Evolutionary conservation across 1,140 invertebrate genomes (phyloP).

Genomic region (Monomorium pharaonis): DNA sequence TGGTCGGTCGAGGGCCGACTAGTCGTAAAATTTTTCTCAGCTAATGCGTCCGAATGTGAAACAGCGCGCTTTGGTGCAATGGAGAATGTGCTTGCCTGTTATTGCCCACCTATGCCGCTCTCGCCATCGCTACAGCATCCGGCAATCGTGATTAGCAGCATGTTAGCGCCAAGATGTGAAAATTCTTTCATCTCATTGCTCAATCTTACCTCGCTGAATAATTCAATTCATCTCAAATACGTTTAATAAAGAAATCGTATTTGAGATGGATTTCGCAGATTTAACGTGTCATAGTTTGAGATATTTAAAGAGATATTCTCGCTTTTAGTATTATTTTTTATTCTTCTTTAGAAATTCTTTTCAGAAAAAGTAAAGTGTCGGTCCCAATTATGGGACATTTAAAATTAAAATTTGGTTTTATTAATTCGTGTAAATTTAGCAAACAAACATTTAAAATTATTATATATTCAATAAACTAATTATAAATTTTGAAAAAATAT

Average conservation of each 20-base stretch:
- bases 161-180: background rate
- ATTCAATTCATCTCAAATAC: background rate
- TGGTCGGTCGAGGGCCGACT: slow-evolving; percentile 56
- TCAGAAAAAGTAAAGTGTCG: too few species aligned
- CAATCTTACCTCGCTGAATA: background rate
- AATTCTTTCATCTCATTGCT: background rate
- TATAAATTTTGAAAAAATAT: too few species aligned
- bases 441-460: too few species aligned
- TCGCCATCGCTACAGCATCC: slow-evolving; percentile 20
- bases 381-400: too few species aligned
- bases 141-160: background rate
- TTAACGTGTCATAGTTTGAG: background rate
- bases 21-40: slow-evolving; percentile 57
- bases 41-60: slow-evolving; percentile 56
- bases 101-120: background rate
- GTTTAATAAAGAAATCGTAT: background rate
- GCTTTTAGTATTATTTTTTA: too few species aligned
- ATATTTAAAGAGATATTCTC: background rate
- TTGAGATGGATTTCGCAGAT: background rate
- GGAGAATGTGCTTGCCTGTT: slow-evolving; percentile 7
- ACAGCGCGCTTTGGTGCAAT: background rate
- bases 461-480: too few species aligned
- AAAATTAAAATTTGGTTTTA: too few species aligned
- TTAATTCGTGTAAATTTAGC: too few species aligned
- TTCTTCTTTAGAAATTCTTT: too few species aligned